phyloP scores from a whole-genome alignment of 2,113 vertebrate genomes.

The Poicephalus meyeri region DNA sequence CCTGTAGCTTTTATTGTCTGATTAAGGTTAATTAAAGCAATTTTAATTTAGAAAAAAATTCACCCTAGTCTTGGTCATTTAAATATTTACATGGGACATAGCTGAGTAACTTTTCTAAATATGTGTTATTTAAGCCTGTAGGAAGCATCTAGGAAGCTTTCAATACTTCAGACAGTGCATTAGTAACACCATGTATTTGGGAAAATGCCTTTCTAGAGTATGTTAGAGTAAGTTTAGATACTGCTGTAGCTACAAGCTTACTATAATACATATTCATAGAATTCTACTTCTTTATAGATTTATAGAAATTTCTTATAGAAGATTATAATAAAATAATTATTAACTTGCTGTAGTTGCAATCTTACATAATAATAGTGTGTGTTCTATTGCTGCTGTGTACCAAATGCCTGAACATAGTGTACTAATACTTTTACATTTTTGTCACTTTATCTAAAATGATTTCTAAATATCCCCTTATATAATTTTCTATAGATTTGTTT shows the following conservation, averaged over 20 bases:
- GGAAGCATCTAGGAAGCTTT: background rate
- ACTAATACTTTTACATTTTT: background rate
- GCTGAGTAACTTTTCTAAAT: background rate
- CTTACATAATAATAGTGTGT: background rate
- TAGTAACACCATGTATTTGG: background rate
- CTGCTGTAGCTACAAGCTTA: background rate
- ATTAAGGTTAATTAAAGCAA: background rate
- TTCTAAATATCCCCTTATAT: slow-evolving; percentile 62
- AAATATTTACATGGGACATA: background rate
- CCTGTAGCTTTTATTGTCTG: background rate
- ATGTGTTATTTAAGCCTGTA: background rate
- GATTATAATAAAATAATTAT: background rate
- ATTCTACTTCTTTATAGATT: background rate
- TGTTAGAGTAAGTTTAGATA: background rate
- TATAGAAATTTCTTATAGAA: background rate
- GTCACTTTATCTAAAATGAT: slow-evolving; percentile 53
- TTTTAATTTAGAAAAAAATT: background rate
- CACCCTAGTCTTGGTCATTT: background rate
- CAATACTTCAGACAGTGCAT: background rate
- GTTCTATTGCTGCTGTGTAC: background rate
- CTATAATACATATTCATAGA: background rate
- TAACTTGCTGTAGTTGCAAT: background rate
- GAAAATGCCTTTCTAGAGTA: background rate
- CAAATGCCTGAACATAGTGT: background rate
- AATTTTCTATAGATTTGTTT: slow-evolving; percentile 68